phyloP scores from a whole-genome alignment of 1,140 invertebrate genomes.

The Diabrotica virgifera region DNA sequence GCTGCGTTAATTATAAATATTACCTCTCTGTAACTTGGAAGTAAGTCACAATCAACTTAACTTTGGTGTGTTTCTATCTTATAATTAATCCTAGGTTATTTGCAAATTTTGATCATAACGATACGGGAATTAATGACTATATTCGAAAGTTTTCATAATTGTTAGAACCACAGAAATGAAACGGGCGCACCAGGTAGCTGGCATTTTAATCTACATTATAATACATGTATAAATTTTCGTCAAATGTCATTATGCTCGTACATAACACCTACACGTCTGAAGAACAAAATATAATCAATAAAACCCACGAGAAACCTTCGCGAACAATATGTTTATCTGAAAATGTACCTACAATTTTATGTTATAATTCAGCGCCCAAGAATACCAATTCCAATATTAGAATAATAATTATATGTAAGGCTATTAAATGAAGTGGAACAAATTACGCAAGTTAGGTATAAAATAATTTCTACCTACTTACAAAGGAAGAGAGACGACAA shows the following conservation, averaged over 20 bases:
- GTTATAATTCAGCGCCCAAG: slow-evolving; percentile 4
- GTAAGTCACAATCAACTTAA: too few relatives aligned
- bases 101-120: too few relatives aligned
- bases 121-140: too few relatives aligned
- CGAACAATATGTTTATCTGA: slow-evolving; percentile 8
- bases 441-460: too few relatives aligned
- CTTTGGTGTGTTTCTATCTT: too few relatives aligned
- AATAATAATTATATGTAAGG: slow-evolving; percentile 2
- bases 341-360: slow-evolving; percentile 15
- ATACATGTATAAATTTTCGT: slow-evolving; percentile 10
- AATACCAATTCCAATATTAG: slow-evolving; percentile 6
- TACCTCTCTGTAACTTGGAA: too few relatives aligned
- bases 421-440: slow-evolving; percentile 7
- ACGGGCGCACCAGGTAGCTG: background rate
- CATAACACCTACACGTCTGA: slow-evolving; percentile 31
- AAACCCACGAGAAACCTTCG: slow-evolving; percentile 27
- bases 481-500: too few relatives aligned
- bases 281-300: slow-evolving; percentile 36
- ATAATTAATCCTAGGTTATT: too few relatives aligned
- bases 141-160: too few relatives aligned
- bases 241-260: slow-evolving; percentile 29
- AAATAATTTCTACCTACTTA: too few relatives aligned
- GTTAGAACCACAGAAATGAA: background rate
- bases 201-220: background rate
- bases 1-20: too few relatives aligned